Evolutionary conservation across 2,888 invertebrate genomes (phyloP).

Genomic region (Xanthia icteritia): DNA sequence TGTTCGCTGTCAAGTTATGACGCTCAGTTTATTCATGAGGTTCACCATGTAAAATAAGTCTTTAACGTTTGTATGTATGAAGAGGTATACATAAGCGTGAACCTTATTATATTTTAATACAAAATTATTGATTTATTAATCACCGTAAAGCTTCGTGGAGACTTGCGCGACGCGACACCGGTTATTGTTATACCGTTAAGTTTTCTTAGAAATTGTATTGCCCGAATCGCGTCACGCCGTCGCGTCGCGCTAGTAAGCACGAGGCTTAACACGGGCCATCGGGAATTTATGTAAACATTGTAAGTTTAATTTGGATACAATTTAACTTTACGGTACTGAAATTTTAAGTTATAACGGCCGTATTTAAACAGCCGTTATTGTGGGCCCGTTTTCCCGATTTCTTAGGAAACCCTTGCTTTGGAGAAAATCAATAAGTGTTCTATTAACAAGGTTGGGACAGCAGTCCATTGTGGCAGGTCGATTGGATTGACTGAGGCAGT

Average conservation of each 20-base stretch:
- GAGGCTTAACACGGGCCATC: no score
- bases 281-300: no score
- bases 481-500: not conserved
- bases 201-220: no score
- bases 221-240: no score
- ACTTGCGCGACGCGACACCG: no score
- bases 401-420: no score
- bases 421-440: not conserved
- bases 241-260: no score
- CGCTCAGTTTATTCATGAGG: slow-evolving; percentile 52
- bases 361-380: no score
- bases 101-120: not conserved
- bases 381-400: no score
- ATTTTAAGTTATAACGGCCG: no score
- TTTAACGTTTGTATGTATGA: slow-evolving; percentile 10
- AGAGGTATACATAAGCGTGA: not conserved
- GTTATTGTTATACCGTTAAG: no score
- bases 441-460: not conserved
- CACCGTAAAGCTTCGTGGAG: no score
- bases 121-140: not conserved
- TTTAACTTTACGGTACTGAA: not conserved
- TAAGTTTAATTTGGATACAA: not conserved
- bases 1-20: slow-evolving; percentile 47
- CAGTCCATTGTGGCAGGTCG: not conserved
- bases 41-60: slow-evolving; percentile 36